Percentiles rank a stretch among this genome's conserved stretches.
phyloP scores from a whole-genome alignment of 2,888 invertebrate genomes.

The Myopa tessellatipennis region DNA sequence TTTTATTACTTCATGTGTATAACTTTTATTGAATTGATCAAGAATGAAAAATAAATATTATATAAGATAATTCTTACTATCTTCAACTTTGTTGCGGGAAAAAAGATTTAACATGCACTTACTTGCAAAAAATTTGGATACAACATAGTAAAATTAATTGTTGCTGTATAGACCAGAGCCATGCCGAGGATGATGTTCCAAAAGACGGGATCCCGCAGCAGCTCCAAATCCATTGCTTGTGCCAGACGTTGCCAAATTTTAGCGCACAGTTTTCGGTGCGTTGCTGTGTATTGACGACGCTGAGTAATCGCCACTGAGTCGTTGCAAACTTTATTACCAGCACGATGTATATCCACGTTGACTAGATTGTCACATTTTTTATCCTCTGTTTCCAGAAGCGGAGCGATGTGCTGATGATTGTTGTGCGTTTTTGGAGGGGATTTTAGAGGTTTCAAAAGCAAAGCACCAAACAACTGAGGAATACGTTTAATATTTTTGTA shows the following conservation, averaged over 20 bases:
- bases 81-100: too few relatives aligned
- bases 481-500: neutral
- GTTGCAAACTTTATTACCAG: slow-evolving; percentile 46
- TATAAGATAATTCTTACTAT: neutral
- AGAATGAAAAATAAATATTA: neutral
- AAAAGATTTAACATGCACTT: slow-evolving; percentile 40
- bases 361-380: slow-evolving; percentile 33
- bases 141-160: slow-evolving; percentile 78
- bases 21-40: neutral
- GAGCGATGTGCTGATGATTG: slow-evolving; percentile 58
- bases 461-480: slow-evolving; percentile 71
- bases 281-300: neutral
- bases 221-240: slow-evolving; percentile 73
- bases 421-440: slow-evolving; percentile 64
- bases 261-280: slow-evolving; percentile 49
- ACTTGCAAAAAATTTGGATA: slow-evolving; percentile 77
- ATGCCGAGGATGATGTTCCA: slow-evolving; percentile 77
- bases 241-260: slow-evolving; percentile 62
- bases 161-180: slow-evolving; percentile 75
- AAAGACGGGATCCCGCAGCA: slow-evolving; percentile 74
- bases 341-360: slow-evolving; percentile 5
- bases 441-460: slow-evolving; percentile 73
- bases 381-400: slow-evolving; percentile 53
- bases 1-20: too few relatives aligned
- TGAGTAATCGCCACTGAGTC: neutral